Evolutionary conservation across 2,797 vertebrate genomes (phyloP).

Genomic region (Phyllotis vaccarum): DNA sequence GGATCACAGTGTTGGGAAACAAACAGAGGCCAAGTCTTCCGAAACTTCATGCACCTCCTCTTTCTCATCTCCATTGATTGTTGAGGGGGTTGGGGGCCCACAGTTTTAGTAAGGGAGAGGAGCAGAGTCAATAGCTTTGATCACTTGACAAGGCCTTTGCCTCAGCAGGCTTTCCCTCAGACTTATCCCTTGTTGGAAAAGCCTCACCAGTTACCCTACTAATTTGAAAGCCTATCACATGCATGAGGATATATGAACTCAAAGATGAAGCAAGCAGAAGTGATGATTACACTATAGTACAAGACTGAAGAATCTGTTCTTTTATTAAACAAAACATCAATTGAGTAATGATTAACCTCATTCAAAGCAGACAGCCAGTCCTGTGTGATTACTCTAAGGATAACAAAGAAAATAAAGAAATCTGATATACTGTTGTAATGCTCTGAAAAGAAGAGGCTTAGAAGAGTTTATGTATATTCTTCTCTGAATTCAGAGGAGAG

Average conservation of each 20-base stretch:
- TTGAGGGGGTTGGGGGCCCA: not conserved
- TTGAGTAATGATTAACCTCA: constrained; percentile 67
- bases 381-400: not conserved
- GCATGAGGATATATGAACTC: not conserved
- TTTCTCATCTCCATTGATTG: not conserved
- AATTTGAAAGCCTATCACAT: not conserved
- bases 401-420: constrained; percentile 51
- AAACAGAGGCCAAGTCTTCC: not conserved
- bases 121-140: constrained; percentile 59
- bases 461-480: not conserved
- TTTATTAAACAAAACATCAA: constrained; percentile 55
- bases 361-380: not conserved
- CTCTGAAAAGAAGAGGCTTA: constrained; percentile 14
- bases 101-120: not conserved
- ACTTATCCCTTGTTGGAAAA: not conserved
- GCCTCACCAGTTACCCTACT: not conserved
- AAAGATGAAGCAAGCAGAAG: constrained; percentile 45
- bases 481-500: constrained; percentile 31
- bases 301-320: not conserved
- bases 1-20: not conserved
- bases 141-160: constrained; percentile 50
- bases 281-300: not conserved
- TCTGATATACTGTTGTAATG: not conserved
- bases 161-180: not conserved
- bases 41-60: not conserved